Evolutionary conservation across 2,888 invertebrate species (phyloP).

Genomic region (Clivina fossor): DNA sequence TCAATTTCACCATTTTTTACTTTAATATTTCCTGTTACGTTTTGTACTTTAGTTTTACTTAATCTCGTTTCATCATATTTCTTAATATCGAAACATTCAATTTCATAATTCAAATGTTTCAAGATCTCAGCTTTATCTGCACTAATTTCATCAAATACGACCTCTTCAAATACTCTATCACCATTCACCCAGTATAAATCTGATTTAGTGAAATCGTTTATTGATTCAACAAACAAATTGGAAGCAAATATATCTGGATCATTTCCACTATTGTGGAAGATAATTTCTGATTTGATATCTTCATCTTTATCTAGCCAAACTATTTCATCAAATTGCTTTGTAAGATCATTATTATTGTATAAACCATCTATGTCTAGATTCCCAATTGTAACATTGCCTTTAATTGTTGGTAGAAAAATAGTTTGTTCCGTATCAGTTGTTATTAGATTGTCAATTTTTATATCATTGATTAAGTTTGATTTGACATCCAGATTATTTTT

Average conservation of each 20-base stretch:
- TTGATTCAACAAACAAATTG: slow-evolving; percentile 43
- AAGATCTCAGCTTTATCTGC: slow-evolving; percentile 47
- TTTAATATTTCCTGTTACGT: slow-evolving; percentile 47
- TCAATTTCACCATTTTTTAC: slow-evolving; percentile 47
- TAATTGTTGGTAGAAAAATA: slow-evolving; percentile 50
- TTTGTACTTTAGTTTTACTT: slow-evolving; percentile 48
- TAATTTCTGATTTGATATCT: slow-evolving; percentile 49
- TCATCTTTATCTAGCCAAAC: slow-evolving; percentile 53
- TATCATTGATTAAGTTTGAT: slow-evolving; percentile 53
- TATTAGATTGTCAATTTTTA: slow-evolving; percentile 53
- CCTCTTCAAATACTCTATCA: slow-evolving; percentile 36
- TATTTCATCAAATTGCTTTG: slow-evolving; percentile 51
- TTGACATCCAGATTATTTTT: slow-evolving; percentile 50
- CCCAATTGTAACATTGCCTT: slow-evolving; percentile 54
- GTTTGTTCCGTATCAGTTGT: slow-evolving; percentile 56
- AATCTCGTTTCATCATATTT: slow-evolving; percentile 46
- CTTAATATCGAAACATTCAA: slow-evolving; percentile 49
- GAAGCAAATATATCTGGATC: slow-evolving; percentile 47
- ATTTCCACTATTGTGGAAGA: slow-evolving; percentile 47
- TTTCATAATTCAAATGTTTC: slow-evolving; percentile 49
- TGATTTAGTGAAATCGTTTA: slow-evolving; percentile 50
- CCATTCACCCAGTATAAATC: slow-evolving; percentile 44
- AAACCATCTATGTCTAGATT: slow-evolving; percentile 52
- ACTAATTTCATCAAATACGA: slow-evolving; percentile 45
- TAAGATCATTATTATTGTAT: slow-evolving; percentile 53